Base-by-base conservation (phyloP, 2,888 invertebrate genomes). In the Allygus modestus region DNA sequence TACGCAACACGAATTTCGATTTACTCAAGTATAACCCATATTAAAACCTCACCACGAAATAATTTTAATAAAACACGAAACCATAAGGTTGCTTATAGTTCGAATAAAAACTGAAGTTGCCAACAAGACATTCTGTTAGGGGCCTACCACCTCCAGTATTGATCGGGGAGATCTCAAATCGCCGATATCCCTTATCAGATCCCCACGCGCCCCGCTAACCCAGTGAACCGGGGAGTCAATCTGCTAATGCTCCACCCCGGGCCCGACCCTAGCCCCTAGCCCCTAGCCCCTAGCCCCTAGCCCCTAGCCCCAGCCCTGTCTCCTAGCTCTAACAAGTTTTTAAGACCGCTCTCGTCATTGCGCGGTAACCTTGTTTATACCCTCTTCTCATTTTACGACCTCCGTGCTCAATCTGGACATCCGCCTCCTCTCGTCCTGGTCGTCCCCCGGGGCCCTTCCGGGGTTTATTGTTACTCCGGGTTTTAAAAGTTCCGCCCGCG, bases 271-370 rank as follows among this genome's bases (percentile, higher is more conserved):
- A 12, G 15, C 26, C 46, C 43, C 41, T 26, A n/a, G 33, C 71
- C 54, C 28, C 17, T 51, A 5, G n/a, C 71, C 51, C 73, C 73
- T 69, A n/a, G 69, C 69, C 4, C 5, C 37, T 51, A 5, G n/a
- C 71, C 51, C 73, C 73, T 69, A n/a, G 69, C 69, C 4, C 5
- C 37, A n/a, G n/a, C 37, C 37, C 37, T 37, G 37, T 37, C 37
- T 37, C 37, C 37, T 43, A 15, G n/a, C 71, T 28, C 73, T 83
- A 83, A 83, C 73, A 83, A 73, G 83, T 83, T 83, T 83, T 83
- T 83, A 83, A 83, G 83, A 82, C 82, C 82, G 37, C 12, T 20
- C 83, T 83, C 75, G 75, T 83, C 83, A 83, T 83, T 83, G 73
- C 20, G 31, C 17, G 75, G 71, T 83, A 83, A 83, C 83, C 83